These are phyloP conservation scores for Vidua macroura DNA, from an alignment of 2,113 vertebrate species.

Conservation along the genomic window DNA sequence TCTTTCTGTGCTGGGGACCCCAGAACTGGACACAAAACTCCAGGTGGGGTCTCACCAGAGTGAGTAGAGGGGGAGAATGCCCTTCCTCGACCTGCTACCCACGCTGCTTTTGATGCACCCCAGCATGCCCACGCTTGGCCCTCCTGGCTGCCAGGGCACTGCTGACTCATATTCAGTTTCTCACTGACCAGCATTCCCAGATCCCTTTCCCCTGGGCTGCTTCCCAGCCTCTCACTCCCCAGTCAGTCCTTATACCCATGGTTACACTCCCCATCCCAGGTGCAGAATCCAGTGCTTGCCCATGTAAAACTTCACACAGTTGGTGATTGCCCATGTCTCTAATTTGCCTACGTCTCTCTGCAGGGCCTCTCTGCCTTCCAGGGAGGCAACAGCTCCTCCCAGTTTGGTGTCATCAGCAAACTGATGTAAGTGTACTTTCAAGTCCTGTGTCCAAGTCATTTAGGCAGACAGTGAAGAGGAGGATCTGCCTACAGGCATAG, in stretches of 20 bases:
- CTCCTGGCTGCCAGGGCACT: background rate
- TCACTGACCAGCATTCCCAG: background rate
- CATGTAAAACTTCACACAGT: background rate
- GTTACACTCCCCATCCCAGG: background rate
- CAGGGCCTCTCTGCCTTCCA: background rate
- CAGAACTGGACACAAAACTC: background rate
- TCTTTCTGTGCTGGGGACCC: background rate
- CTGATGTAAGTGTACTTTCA: too few relatives aligned
- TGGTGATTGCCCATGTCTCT: background rate
- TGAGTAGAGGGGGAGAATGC: background rate
- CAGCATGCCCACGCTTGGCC: accelerated
- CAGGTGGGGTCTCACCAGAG: background rate
- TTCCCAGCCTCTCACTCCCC: background rate
- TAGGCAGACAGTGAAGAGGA: background rate
- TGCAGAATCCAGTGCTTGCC: background rate
- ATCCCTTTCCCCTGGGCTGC: background rate
- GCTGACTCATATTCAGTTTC: background rate
- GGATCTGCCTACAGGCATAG: accelerated
- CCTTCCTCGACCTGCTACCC: accelerated
- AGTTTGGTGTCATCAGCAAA: background rate
- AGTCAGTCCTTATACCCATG: accelerated
- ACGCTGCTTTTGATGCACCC: background rate
- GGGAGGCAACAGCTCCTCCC: background rate
- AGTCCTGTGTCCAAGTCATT: background rate
- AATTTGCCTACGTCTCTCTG: background rate